These are phyloP conservation scores for Tetraodon nigroviridis DNA, from an alignment of 2,113 vertebrate genomes.

Conservation along the genomic window DNA sequence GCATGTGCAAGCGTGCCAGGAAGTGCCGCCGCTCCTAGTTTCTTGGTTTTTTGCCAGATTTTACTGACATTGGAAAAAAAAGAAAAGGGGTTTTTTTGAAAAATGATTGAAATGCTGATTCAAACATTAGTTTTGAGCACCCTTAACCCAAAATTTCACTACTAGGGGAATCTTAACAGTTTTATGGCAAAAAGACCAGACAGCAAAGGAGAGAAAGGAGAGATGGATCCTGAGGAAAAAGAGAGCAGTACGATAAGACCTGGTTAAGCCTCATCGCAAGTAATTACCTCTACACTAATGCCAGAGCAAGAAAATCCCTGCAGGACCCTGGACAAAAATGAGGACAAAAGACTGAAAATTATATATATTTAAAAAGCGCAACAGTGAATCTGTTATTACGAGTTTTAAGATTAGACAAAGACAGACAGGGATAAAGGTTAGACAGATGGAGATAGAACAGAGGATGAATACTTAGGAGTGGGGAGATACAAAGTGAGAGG, in stretches of 20 bases:
- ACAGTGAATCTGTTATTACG: constrained; percentile 37
- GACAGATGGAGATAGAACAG: constrained; percentile 31
- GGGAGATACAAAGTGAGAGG: constrained; percentile 40
- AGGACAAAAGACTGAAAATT: constrained; percentile 25
- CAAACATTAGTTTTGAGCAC: constrained; percentile 29
- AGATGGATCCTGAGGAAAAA: constrained; percentile 36
- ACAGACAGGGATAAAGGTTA: constrained; percentile 22
- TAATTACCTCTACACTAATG: constrained; percentile 61
- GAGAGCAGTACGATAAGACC: constrained; percentile 51
- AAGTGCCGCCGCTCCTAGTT: background rate
- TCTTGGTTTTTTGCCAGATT: too few relatives aligned
- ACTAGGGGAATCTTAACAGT: constrained; percentile 25
- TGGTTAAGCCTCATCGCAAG: constrained; percentile 46
- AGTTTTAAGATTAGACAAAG: constrained; percentile 41
- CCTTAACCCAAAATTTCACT: constrained; percentile 29
- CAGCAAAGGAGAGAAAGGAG: constrained; percentile 22
- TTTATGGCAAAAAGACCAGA: constrained; percentile 16
- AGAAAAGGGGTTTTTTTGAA: background rate
- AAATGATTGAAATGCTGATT: constrained; percentile 18
- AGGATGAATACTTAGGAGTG: constrained; percentile 24
- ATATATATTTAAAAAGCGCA: background rate
- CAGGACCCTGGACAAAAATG: constrained; percentile 32
- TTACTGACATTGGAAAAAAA: too few relatives aligned
- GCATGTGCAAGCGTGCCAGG: background rate
- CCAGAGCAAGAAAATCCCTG: constrained; percentile 44